These are phyloP conservation scores for Ardeotis arabs DNA, from an alignment of 2,113 vertebrate species.

Conservation along the genomic window DNA sequence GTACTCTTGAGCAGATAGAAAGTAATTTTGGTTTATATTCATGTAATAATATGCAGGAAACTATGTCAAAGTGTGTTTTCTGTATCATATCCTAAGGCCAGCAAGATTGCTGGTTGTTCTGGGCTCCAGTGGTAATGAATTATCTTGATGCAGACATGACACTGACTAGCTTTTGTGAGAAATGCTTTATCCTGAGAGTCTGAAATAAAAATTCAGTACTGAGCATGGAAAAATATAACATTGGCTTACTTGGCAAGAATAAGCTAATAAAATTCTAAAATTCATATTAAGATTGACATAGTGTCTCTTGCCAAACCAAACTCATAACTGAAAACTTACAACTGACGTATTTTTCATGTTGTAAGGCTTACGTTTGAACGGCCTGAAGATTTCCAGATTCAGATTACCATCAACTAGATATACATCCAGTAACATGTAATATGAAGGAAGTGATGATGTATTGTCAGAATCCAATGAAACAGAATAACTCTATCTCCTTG, in stretches of 20 bases:
- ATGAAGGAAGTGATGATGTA: slow-evolving; percentile 44
- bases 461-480: slow-evolving; percentile 57
- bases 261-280: background rate
- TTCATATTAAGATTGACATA: background rate
- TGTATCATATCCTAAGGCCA: background rate
- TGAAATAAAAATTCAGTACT: background rate
- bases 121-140: background rate
- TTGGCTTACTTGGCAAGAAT: background rate
- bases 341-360: slow-evolving; percentile 5
- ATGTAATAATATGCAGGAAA: background rate
- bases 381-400: slow-evolving; percentile 5
- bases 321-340: background rate
- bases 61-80: background rate
- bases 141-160: fast-evolving
- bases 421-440: slow-evolving; percentile 1
- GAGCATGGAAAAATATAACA: background rate
- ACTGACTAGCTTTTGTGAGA: background rate
- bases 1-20: background rate
- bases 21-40: background rate
- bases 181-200: background rate
- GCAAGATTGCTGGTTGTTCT: background rate
- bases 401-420: slow-evolving; percentile 16
- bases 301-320: background rate
- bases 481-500: slow-evolving; percentile 20
- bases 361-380: background rate